Percentiles rank a stretch among this genome's conserved stretches.
These are phyloP conservation scores for Rhinopomastus cyanomelas DNA, from an alignment of 2,113 vertebrate species.

Conservation along the genomic window DNA sequence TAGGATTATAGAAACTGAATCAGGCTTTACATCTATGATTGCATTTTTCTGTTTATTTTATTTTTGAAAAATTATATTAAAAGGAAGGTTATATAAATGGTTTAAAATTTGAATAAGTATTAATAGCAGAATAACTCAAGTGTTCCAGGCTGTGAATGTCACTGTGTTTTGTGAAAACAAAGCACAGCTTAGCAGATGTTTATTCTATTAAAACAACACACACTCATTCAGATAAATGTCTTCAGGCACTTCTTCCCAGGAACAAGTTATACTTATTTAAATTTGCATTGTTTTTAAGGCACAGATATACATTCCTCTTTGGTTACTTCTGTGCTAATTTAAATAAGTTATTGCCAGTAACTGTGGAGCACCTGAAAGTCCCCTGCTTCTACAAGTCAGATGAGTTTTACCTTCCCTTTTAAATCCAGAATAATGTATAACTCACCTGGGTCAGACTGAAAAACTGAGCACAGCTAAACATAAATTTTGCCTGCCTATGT, in stretches of 20 bases:
- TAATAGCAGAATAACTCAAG: not conserved
- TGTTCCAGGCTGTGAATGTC: not conserved
- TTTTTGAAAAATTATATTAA: not conserved
- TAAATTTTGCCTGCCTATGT: not conserved
- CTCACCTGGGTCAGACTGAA: not conserved
- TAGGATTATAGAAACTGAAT: not conserved
- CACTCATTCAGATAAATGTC: not conserved
- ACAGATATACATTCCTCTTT: not conserved
- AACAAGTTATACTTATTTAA: not conserved
- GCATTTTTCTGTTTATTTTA: not conserved
- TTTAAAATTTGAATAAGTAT: not conserved
- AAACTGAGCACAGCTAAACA: not conserved
- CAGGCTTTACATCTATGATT: not conserved
- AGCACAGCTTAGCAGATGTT: not conserved
- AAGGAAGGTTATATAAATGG: not conserved
- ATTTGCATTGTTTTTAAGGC: not conserved
- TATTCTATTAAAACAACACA: not conserved
- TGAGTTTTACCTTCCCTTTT: not conserved
- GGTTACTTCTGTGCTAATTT: not conserved
- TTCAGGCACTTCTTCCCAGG: not conserved
- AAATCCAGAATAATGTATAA: not conserved
- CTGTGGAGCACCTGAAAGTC: accelerated
- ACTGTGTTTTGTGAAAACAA: not conserved
- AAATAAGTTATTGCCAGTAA: not conserved
- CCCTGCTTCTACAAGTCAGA: not conserved